These are phyloP conservation scores for Ceriagrion tenellum DNA, from an alignment of 2,888 invertebrate species.

Conservation along the genomic window DNA sequence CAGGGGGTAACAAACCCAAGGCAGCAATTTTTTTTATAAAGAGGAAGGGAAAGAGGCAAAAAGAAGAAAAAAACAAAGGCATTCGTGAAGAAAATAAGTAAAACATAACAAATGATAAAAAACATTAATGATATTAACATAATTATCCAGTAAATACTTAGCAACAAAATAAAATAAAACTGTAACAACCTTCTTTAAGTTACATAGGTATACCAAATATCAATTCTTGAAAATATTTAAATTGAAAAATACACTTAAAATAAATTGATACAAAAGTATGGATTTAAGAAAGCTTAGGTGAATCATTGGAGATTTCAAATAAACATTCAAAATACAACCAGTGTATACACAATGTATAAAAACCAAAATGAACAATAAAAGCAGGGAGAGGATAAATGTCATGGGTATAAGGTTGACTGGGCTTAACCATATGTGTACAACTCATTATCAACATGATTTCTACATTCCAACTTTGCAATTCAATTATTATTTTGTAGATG, in stretches of 20 bases:
- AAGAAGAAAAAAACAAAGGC: conserved; percentile 50
- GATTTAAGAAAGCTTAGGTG: too few species aligned
- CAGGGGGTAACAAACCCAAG: background rate
- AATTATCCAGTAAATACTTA: background rate
- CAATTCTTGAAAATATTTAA: background rate
- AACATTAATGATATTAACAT: background rate
- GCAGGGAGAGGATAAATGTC: too few species aligned
- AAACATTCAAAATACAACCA: too few species aligned
- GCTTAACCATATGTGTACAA: too few species aligned
- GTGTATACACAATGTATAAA: too few species aligned
- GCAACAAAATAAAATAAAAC: background rate
- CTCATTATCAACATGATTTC: too few species aligned
- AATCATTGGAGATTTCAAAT: too few species aligned
- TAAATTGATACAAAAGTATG: background rate
- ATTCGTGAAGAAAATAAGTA: conserved; percentile 33
- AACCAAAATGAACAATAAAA: too few species aligned
- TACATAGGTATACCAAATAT: background rate
- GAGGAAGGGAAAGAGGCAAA: background rate
- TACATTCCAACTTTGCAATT: too few species aligned
- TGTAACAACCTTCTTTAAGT: background rate
- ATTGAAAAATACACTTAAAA: background rate
- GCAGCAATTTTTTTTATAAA: background rate
- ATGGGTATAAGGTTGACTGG: too few species aligned
- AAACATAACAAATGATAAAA: conserved; percentile 18
- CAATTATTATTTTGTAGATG: too few species aligned